Percentiles rank a stretch among this genome's conserved stretches.
These are phyloP conservation scores for Acrocyrtus sp. DNA, from an alignment of 2,888 invertebrate species.

Conservation along the genomic window DNA sequence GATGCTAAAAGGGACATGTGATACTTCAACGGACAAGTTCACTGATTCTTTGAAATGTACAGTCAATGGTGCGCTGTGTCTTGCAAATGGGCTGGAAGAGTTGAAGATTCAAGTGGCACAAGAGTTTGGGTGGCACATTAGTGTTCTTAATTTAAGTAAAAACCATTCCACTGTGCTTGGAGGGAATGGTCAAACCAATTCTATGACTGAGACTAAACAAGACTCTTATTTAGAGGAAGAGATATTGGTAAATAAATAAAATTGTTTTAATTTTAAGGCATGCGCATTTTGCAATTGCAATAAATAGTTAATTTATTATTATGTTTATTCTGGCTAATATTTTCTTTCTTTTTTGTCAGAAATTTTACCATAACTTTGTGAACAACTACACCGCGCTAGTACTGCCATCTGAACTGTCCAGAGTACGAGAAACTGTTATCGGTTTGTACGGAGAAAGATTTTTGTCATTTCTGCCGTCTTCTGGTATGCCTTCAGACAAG, in stretches of 20 bases:
- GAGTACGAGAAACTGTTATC: conserved; percentile 9
- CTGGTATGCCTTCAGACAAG: background rate
- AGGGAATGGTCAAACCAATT: no score
- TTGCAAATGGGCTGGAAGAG: conserved; percentile 36
- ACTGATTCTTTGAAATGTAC: conserved; percentile 27
- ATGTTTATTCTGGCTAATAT: no score
- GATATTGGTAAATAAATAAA: conserved; percentile 32
- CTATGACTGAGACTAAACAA: background rate
- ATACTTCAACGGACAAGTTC: conserved; percentile 16
- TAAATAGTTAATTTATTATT: background rate
- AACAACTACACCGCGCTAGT: conserved; percentile 32
- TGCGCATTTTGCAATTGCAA: no score
- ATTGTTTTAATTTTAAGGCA: no score
- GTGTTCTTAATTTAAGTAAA: conserved; percentile 25
- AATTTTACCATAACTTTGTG: conserved; percentile 35
- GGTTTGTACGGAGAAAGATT: conserved; percentile 32
- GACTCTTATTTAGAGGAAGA: conserved; percentile 43
- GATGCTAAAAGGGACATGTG: conserved; percentile 35
- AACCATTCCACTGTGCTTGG: conserved; percentile 14
- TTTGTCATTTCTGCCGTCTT: background rate
- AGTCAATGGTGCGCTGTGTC: conserved; percentile 34
- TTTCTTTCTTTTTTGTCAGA: conserved; percentile 16
- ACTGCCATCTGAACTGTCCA: conserved; percentile 9
- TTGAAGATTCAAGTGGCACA: conserved; percentile 44
- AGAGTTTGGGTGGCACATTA: conserved; percentile 41